Base-by-base conservation (phyloP, 2,113 vertebrate genomes). In the Pelodiscus sinensis region DNA sequence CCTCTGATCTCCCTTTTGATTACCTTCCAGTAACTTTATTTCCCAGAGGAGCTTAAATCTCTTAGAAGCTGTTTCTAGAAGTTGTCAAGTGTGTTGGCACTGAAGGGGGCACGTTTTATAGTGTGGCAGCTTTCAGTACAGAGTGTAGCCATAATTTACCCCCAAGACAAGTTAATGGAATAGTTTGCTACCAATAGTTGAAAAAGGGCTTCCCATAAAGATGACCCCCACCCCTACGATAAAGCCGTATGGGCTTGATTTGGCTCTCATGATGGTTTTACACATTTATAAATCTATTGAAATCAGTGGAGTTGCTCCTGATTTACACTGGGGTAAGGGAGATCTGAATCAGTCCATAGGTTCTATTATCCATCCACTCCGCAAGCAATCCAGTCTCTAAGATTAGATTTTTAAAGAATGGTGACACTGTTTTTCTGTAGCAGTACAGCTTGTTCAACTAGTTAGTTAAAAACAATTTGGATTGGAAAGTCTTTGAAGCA, bases 1-100 rank as follows among this genome's bases (percentile, higher is more conserved):
- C 93, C 82, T 84, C 95, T 80, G 50, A 51, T 51, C 9, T 94
- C 38, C 71, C 6, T 2, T 84, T 91, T 87, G 85, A 68, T 44
- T 92, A 62, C 75, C 60, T 91, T 91, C 50, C 0, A 0, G 31
- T 52, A 68, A 77, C 85, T 94, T 92, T 92, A 81, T 82, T 95
- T 86, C 86, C 88, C 81, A 78, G 0, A 0, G 78, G 16, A 31
- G 50, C 85, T 92, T 91, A 81, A 92, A 75, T 62, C 84, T 96
- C 78, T 9, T 80, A 91, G 80, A 87, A 90, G 55, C 68, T 84
- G 50, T 75, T 31, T 88, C 81, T 55, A 35, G 38, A 57, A 90
- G 80, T 90, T 65, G 22, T 1, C 2, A 50, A 18, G 56, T 55
- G 38, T 56, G 52, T 77, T 68, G 86, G 27, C 91, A 77, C 89